Evolutionary conservation across 1,140 invertebrate species (phyloP).

Genomic region (Dendroctonus valens): DNA sequence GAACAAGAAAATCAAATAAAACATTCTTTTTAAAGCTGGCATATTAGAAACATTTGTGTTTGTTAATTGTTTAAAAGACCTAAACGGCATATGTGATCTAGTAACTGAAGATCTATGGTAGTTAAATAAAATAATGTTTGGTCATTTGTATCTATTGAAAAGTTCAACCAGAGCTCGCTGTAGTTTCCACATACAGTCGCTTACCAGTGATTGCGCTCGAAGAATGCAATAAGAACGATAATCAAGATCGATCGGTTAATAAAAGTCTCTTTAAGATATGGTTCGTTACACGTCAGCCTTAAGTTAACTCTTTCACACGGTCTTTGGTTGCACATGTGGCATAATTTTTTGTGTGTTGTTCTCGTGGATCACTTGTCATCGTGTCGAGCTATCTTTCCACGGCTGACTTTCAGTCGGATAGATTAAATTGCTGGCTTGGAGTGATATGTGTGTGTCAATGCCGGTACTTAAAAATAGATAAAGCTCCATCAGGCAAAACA

Average conservation of each 20-base stretch:
- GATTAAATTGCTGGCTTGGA: constrained; percentile 34
- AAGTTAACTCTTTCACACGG: constrained; percentile 45
- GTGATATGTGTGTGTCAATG: constrained; percentile 17
- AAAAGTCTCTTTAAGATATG: constrained; percentile 26
- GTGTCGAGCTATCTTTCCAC: constrained; percentile 39
- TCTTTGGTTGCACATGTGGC: constrained; percentile 38
- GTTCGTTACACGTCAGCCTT: constrained; percentile 34
- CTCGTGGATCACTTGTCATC: constrained; percentile 38
- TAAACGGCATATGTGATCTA: no score
- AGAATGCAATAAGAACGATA: constrained; percentile 28
- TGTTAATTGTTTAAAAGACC: no score
- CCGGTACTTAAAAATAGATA: constrained; percentile 10
- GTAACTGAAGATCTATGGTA: no score
- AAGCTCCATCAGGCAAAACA: no score
- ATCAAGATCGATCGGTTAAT: constrained; percentile 17
- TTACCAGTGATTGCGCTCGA: neutral
- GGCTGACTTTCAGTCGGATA: constrained; percentile 24
- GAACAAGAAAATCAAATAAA: no score
- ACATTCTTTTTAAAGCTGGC: no score
- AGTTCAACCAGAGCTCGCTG: no score
- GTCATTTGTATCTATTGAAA: no score
- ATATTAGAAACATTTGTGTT: no score
- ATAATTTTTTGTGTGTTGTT: constrained; percentile 38
- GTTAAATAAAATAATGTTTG: no score
- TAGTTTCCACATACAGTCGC: neutral